Evolutionary conservation across 2,113 vertebrate genomes (phyloP), one percentile per base, ranked within the genome.

Genomic region (Semnornis frantzii): DNA sequence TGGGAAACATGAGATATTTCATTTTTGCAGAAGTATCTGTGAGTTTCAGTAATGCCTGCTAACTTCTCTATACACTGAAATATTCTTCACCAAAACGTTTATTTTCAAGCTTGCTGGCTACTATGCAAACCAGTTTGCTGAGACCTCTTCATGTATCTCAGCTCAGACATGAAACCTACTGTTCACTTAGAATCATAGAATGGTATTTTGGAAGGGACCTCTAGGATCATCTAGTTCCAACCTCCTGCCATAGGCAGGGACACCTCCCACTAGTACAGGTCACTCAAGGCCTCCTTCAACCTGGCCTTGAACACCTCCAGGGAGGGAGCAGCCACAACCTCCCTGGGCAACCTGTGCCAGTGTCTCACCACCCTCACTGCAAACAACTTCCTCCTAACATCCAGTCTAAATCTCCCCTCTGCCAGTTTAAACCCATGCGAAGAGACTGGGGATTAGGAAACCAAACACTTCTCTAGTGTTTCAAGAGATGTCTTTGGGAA

Each of bases 121-220:
- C 95, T 74, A 94, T 85, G 89, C 91, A 91, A 81, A 91, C 69
- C 30, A 68, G 62, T 94, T 93, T 62, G 82, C 69, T 90, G 44
- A 79, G 85, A 10, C 87, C 94, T 69, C 76, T 31, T 83, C 30
- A 39, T 39, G 54, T 60, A 2, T 60, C 39, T 91, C 60, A 58
- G 63, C 75, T 92, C 58, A 83, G 85, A 78, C 89, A 37, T 75
- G 85, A 93, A 86, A 18, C 70, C 60, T 16, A 46, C 91, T 69
- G 60, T 74, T 24, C 57, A 25, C 70, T n/a, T 6, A 77, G 90
- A 37, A 37, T 37, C 70, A 33, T 6, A 77, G 37, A 39, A 39
- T 39, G 37, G 37, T 39, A 39, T 9, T 9, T 39, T 39, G 37
- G 37, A 39, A 39, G 37, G 37, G 37, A 39, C 37, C 11, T 39